Base-by-base conservation (phyloP, 1,140 invertebrate genomes). In the Formica selysi region DNA sequence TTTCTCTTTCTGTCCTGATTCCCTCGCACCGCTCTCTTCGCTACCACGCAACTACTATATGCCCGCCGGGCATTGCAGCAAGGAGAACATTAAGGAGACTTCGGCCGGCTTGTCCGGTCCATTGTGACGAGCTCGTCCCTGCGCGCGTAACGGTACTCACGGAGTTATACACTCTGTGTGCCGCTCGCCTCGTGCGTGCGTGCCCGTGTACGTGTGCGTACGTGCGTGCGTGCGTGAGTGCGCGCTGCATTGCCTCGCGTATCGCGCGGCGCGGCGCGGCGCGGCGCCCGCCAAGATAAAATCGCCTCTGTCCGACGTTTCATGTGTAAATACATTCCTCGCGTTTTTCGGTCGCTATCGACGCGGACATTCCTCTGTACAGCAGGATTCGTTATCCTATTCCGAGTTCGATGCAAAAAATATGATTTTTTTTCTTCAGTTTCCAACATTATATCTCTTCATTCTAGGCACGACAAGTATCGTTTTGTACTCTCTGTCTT, bases 301-400 rank as follows among this genome's bases (percentile, higher is more conserved):
- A 78, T 86, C 85, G 68, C 76, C 57, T 48, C 44, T 51, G 22
- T 38, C 57, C 68, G 32, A 62, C 48, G 62, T 86, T 88, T 89
- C 83, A 73, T 89, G 76, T 70, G 38, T 79, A 85, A 81, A 89
- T 74, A 87, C 86, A 87, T 89, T 87, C 78, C 87, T 87, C 68
- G 87, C 73, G 64, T 74, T 73, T 84, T 68, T 59, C 70, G 51
- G 19, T 11, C 61, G 62, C 38, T 67, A 48, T 41, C 85, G 41
- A 44, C 51, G 62, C 4, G 38, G 62, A 68, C 67, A 54, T 26
- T 44, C 13, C 51, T 22, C 6, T 11, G 0, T 32, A n/a, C 7
- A 5, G 51, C 19, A 32, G 26, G 2, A 68, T 2, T 11, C 38
- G 3, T 70, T 70, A 48, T 16, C 44, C 44, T 48, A 44, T 2